phyloP scores from a whole-genome alignment of 2,888 invertebrate genomes.

The Leptothorax acervorum region DNA sequence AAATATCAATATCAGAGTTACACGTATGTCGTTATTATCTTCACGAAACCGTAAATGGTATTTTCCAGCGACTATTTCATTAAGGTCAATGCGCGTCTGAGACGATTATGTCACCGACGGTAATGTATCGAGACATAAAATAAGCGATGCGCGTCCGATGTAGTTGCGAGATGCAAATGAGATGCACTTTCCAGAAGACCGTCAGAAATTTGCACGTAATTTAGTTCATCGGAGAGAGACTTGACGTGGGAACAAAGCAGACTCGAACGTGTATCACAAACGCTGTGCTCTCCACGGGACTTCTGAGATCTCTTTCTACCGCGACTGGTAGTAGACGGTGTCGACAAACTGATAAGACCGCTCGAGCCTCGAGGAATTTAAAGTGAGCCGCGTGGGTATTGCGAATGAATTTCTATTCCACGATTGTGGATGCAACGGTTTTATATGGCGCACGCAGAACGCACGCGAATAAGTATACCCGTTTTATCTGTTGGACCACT shows the following conservation, averaged over 20 bases:
- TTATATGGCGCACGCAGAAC: conserved; percentile 29
- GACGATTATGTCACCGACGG: conserved; percentile 25
- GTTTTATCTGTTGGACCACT: background rate
- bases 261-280: conserved; percentile 53
- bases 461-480: conserved; percentile 14
- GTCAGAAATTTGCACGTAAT: conserved; percentile 41
- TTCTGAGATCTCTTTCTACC: conserved; percentile 66
- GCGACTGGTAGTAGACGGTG: conserved; percentile 75
- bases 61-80: background rate
- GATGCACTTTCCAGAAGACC: conserved; percentile 27
- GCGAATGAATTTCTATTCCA: conserved; percentile 63
- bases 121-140: conserved; percentile 21
- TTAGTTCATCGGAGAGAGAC: background rate
- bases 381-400: conserved; percentile 71
- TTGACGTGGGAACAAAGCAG: conserved; percentile 38
- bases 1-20: background rate
- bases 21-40: background rate
- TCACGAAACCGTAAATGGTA: background rate
- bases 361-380: conserved; percentile 71
- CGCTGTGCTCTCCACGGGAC: conserved; percentile 34
- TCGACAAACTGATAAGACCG: conserved; percentile 82
- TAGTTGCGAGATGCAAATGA: conserved; percentile 22
- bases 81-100: background rate
- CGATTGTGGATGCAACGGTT: conserved; percentile 61
- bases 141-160: background rate